These are phyloP conservation scores for Lasioglossum malachurum DNA, from an alignment of 2,888 invertebrate genomes.

Conservation along the genomic window DNA sequence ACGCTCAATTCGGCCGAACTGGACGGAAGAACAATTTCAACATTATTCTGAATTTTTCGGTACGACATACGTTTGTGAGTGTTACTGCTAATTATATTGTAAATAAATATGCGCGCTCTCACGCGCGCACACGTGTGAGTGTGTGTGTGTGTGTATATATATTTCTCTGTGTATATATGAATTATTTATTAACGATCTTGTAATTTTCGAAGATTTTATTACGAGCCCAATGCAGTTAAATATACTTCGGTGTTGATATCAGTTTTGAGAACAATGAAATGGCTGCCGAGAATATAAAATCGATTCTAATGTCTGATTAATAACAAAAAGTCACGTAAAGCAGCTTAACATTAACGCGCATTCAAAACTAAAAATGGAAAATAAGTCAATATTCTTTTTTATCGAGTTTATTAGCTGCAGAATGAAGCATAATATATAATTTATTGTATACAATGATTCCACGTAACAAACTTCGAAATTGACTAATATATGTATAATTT, in stretches of 20 bases:
- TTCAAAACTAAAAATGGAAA: conserved; percentile 28
- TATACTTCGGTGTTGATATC: conserved; percentile 27
- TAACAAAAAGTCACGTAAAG: conserved; percentile 8
- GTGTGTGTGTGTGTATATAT: conserved; percentile 62
- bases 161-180: conserved; percentile 66
- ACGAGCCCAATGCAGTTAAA: conserved; percentile 52
- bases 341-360: conserved; percentile 10
- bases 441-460: conserved; percentile 54
- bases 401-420: conserved; percentile 39
- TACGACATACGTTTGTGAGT: conserved; percentile 65
- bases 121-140: conserved; percentile 26
- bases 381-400: conserved; percentile 45
- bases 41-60: conserved; percentile 63
- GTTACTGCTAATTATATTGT: conserved; percentile 66
- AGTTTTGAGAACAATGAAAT: conserved; percentile 38
- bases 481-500: conserved; percentile 33
- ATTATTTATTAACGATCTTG: conserved; percentile 70
- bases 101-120: conserved; percentile 57
- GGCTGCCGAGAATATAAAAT: conserved; percentile 31
- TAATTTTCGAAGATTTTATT: conserved; percentile 60
- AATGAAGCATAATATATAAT: conserved; percentile 40
- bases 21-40: conserved; percentile 54
- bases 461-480: conserved; percentile 35
- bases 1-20: conserved; percentile 66
- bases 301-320: not conserved